Base-by-base conservation (phyloP, 2,888 invertebrate genomes). In the Drosophila kambysellisi region DNA sequence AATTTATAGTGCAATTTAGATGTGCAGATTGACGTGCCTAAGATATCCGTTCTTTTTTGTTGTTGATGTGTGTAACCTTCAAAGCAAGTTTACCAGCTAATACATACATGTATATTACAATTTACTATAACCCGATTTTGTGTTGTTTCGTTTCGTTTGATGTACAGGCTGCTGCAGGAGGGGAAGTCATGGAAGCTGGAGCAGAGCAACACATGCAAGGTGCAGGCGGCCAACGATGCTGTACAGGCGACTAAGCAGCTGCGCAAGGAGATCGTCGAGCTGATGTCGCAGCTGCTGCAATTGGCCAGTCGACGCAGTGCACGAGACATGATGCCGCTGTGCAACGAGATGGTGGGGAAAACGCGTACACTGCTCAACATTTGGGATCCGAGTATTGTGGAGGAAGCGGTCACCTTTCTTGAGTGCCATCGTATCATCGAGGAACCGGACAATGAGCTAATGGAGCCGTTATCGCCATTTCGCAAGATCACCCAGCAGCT, bases 381-480 rank as follows among this genome's bases (percentile, higher is more conserved):
- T 3, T 98, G 98, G 97, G 97, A 98, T 91, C 96, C 97, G 0
- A 95, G 95, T 11, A 94, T 97, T 43, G 96, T 98, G 0, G 98
- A 98, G 91, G 97, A 98, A 91, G 97, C 97, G 0, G 94, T 98
- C 52, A 95, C 96, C 12, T 97, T 96, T 86, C 95, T 98, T 54
- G 97, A 97, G 83, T 96, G 96, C 92, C 96, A 97, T 86, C 91
- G 93, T 20, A 93, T 93, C 43, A 92, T 93, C 20, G 93, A 93
- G 66, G 93, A 93, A 64, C 93, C 93, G 87, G 94, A 95, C 92
- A 93, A 93, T 74, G 82, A 89, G 51, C 70, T 92, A 6, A 92
- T 92, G 91, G 93, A 95, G 93, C 94, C 95, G 0, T 93, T 96
- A 83, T 96, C 96, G 0, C 96, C 96, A 0, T 96, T 97, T 92